These are phyloP conservation scores for Limnothrissa miodon DNA, from an alignment of 2,113 vertebrate genomes.

Conservation along the genomic window DNA sequence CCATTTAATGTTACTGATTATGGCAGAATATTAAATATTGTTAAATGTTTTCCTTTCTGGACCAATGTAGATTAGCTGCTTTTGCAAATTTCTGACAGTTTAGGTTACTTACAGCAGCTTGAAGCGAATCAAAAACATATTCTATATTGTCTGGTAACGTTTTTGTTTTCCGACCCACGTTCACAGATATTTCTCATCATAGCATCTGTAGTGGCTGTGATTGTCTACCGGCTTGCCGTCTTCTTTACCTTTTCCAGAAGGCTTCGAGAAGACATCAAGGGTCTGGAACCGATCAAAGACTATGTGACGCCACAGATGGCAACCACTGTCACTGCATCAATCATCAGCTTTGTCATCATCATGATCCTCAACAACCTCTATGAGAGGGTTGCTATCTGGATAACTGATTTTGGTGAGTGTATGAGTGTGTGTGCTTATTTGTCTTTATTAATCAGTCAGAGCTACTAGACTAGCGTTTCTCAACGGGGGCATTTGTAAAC, in stretches of 20 bases:
- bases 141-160: neutral
- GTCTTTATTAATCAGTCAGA: neutral
- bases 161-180: neutral
- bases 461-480: neutral
- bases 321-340: constrained; percentile 85
- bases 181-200: constrained; percentile 84
- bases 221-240: constrained; percentile 86
- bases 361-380: constrained; percentile 91
- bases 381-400: constrained; percentile 89
- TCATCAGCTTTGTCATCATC: constrained; percentile 90
- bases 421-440: neutral
- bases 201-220: constrained; percentile 88
- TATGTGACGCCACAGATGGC: constrained; percentile 91
- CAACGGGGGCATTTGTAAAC: too few species aligned
- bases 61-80: neutral
- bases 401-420: constrained; percentile 85
- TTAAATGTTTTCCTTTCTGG: neutral
- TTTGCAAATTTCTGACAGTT: neutral
- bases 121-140: too few species aligned
- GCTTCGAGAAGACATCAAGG: constrained; percentile 67
- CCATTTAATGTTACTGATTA: too few species aligned
- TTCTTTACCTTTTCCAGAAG: constrained; percentile 82
- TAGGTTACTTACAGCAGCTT: neutral
- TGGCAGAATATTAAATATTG: too few species aligned
- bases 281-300: constrained; percentile 79